Percentiles rank a stretch among this genome's conserved stretches.
Evolutionary conservation across 2,888 invertebrate genomes (phyloP).

Genomic region (Meiosimyza decipiens): DNA sequence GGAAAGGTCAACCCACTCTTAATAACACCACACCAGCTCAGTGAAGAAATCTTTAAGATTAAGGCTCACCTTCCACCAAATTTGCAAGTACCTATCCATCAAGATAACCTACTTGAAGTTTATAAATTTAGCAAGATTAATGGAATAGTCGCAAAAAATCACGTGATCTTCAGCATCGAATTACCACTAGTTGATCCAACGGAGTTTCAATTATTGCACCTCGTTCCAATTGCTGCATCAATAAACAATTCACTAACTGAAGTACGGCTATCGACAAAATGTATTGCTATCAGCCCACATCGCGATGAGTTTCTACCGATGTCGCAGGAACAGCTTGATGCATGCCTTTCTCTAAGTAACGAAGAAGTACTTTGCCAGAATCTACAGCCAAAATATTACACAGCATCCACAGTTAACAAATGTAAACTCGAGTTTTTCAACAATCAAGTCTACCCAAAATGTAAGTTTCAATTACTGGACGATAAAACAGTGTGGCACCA

Average conservation of each 20-base stretch:
- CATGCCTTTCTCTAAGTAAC: neutral
- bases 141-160: neutral
- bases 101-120: too few species aligned
- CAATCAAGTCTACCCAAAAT: slow-evolving; percentile 9
- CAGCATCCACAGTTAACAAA: neutral
- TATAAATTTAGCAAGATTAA: neutral
- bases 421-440: slow-evolving; percentile 35
- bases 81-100: too few species aligned
- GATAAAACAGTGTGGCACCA: too few species aligned
- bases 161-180: neutral
- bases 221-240: neutral
- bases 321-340: too few species aligned
- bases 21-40: too few species aligned
- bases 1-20: too few species aligned
- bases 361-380: neutral
- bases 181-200: too few species aligned
- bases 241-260: neutral
- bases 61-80: too few species aligned
- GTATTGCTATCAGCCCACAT: neutral
- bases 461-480: neutral
- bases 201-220: neutral
- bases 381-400: neutral
- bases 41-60: too few species aligned
- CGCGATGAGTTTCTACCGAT: neutral
- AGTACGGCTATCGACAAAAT: neutral